Evolutionary conservation across 2,797 vertebrate genomes (phyloP), one percentile per base, ranked within the genome.

Genomic region (Chloroceryle inda): DNA sequence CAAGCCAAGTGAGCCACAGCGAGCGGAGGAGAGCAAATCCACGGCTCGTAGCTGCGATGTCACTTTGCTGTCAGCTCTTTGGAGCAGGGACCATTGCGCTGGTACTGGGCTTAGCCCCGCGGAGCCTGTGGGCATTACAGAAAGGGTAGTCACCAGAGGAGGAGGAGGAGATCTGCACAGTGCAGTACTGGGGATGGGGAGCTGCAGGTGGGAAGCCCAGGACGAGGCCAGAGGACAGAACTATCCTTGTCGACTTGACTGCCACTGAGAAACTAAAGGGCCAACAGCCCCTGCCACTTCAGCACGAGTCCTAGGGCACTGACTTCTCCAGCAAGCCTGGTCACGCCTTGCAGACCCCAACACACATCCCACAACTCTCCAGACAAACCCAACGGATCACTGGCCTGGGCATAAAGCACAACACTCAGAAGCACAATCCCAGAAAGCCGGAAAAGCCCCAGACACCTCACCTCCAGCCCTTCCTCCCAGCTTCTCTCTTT

Each of bases 391-490:
- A 45, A 3, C 80, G 8, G 17, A 11, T 91, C 84, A 42, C 56
- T 3, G 15, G 84, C 73, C 76, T 86, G 92, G 94, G 91, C 59
- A 24, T 38, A 93, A 97, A 97, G 95, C 93, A 94, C 90, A 96
- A 96, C 78, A 94, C 62, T 94, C 88, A 81, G 89, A 97, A 97
- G 96, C 94, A 97, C 95, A 96, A 95, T 76, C 80, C 73, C 14
- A 6, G 79, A 88, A 85, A 89, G 89, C 67, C 13, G 50, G 91
- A 72, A 68, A 93, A 79, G n/a, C 33, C 85, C 76, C 66, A 62
- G n/a, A n/a, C 56, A 8, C 40, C 29, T 82, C 29, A 17, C 50
- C 15, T 37, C 73, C 86, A 74, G 62, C 31, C 73, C 13, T 80
- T 79, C 44, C 5, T 80, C 73, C 67, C 64, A 78, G 88, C 76